Percentiles rank a stretch among this genome's conserved stretches.
Conservation (phyloP, 2,797 vertebrate species). For the Paedocypris micromegethes region DNA sequence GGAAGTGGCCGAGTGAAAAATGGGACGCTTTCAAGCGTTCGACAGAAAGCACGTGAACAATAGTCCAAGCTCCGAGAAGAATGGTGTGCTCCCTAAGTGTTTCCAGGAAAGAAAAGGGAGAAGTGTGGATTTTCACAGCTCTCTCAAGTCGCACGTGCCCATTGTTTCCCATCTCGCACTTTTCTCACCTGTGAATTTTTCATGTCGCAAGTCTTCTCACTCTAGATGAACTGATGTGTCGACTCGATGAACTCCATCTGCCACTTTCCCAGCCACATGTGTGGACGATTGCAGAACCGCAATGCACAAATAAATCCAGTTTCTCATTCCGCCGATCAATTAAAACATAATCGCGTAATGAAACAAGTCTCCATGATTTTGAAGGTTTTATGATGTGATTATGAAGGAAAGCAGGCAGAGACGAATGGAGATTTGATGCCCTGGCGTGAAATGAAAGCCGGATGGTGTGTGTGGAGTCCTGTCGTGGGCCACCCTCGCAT, state of each 20-base stretch:
- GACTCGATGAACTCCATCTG: constrained; percentile 31
- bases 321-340: constrained; percentile 32
- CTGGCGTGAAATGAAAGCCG: constrained; percentile 48
- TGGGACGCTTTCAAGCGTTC: constrained; percentile 75
- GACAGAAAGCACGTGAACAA: constrained; percentile 73
- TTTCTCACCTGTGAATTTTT: constrained; percentile 9
- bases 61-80: constrained; percentile 60
- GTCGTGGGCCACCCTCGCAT: constrained; percentile 60
- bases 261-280: constrained; percentile 13
- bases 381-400: constrained; percentile 67
- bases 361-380: constrained; percentile 63
- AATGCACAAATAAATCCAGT: constrained; percentile 53
- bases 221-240: background rate
- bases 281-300: constrained; percentile 44
- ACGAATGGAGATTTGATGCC: constrained; percentile 52
- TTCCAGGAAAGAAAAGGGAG: constrained; percentile 50
- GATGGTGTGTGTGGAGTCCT: constrained; percentile 48
- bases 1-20: constrained; percentile 68
- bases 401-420: constrained; percentile 49
- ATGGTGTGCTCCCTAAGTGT: constrained; percentile 41
- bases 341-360: constrained; percentile 53
- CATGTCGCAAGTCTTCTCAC: background rate
- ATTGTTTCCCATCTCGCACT: constrained; percentile 50
- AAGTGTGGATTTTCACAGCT: constrained; percentile 64
- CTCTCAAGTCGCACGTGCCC: constrained; percentile 61